phyloP scores from a whole-genome alignment of 2,113 vertebrate genomes.

The Deroptyus accipitrinus region DNA sequence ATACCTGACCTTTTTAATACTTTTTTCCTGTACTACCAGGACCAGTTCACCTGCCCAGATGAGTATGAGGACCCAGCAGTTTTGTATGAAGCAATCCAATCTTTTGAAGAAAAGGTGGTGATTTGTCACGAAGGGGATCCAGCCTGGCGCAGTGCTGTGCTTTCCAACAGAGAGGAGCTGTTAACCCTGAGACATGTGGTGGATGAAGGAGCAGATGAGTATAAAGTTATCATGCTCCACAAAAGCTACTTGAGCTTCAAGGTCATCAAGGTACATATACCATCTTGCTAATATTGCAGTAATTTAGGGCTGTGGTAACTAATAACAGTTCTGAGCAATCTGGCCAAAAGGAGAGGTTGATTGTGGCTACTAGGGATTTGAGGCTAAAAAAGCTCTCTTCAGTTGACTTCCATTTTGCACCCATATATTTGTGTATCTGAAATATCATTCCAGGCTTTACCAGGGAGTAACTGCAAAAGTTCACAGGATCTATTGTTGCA shows the following conservation, averaged over 20 bases:
- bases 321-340: background rate
- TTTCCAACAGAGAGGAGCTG: conserved; percentile 90
- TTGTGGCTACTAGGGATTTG: background rate
- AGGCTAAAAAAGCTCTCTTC: background rate
- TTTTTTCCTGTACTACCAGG: conserved; percentile 69
- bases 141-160: conserved; percentile 89
- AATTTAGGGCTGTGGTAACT: background rate
- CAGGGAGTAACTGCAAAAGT: background rate
- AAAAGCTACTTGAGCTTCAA: conserved; percentile 94
- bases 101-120: conserved; percentile 89
- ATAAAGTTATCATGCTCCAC: conserved; percentile 99
- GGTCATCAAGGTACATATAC: conserved; percentile 90
- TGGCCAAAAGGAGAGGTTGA: background rate
- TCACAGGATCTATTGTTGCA: background rate
- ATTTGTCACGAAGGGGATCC: conserved; percentile 97
- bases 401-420: background rate
- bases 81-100: conserved; percentile 89
- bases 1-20: background rate
- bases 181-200: conserved; percentile 94
- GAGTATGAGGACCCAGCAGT: conserved; percentile 91
- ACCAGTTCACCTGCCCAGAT: conserved; percentile 97
- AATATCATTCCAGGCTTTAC: background rate
- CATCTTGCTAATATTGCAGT: background rate
- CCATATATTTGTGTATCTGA: background rate
- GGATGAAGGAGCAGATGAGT: conserved; percentile 93